Conservation (phyloP, 2,113 vertebrate species). For the Phaethon lepturus region DNA sequence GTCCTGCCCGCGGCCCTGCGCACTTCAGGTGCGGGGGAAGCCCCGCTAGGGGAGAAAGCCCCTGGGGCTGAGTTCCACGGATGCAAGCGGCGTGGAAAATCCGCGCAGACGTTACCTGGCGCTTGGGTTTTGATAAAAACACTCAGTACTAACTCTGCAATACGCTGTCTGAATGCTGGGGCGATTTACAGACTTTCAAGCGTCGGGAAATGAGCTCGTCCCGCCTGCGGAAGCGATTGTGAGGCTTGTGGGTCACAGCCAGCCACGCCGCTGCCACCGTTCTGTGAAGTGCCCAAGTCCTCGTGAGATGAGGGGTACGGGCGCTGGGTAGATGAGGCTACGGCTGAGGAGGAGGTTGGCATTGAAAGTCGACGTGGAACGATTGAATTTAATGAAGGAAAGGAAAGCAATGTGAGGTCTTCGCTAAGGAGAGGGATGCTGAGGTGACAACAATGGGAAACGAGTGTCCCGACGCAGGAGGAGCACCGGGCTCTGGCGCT, state of each 20-base stretch:
- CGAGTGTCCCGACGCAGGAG: neutral
- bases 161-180: rapidly evolving
- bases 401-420: neutral
- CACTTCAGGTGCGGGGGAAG: rapidly evolving
- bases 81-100: rapidly evolving
- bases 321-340: rapidly evolving
- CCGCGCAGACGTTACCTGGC: rapidly evolving
- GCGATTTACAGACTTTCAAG: neutral
- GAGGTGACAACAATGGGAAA: neutral
- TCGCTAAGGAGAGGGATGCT: neutral
- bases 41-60: neutral
- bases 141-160: rapidly evolving
- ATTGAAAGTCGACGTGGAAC: rapidly evolving
- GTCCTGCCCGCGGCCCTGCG: neutral
- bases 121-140: rapidly evolving
- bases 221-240: neutral
- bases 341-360: neutral
- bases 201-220: neutral
- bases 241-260: neutral
- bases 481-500: neutral
- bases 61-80: neutral
- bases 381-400: neutral
- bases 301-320: rapidly evolving
- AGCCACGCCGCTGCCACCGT: rapidly evolving
- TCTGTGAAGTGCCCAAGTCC: neutral